Percentiles rank a stretch among this genome's conserved stretches.
These are phyloP conservation scores for Tortricodes alternella DNA, from an alignment of 2,888 invertebrate species.

Conservation along the genomic window DNA sequence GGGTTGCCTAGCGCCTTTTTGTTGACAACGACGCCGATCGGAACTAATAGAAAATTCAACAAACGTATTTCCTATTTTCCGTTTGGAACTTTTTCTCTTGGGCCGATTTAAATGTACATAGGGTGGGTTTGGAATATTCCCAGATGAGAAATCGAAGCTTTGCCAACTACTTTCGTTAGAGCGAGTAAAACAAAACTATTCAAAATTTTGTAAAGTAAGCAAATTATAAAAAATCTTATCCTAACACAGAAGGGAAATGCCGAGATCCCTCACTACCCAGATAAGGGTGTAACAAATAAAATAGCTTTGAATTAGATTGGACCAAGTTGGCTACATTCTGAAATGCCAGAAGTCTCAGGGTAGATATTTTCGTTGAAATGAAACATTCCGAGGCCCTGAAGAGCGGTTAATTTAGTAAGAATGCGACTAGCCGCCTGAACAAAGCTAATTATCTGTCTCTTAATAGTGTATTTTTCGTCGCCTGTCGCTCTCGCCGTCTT, in stretches of 20 bases:
- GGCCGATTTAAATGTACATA: slow-evolving; percentile 4
- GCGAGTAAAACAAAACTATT: not conserved
- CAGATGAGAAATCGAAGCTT: not conserved
- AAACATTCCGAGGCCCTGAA: slow-evolving; percentile 35
- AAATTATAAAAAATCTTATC: not conserved
- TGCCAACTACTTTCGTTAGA: slow-evolving; percentile 1
- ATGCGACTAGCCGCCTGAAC: slow-evolving; percentile 35
- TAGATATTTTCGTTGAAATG: slow-evolving; percentile 30
- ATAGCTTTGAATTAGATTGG: not conserved
- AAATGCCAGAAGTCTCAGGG: slow-evolving; percentile 1
- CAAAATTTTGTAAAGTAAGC: not conserved
- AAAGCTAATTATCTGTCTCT: slow-evolving; percentile 32
- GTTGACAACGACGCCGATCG: slow-evolving; percentile 38
- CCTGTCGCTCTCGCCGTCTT: slow-evolving; percentile 34
- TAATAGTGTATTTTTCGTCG: slow-evolving; percentile 40
- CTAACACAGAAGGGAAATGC: not conserved
- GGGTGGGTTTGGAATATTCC: slow-evolving; percentile 1
- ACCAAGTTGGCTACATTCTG: not conserved
- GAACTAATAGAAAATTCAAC: slow-evolving; percentile 27
- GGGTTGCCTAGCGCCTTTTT: slow-evolving; percentile 36
- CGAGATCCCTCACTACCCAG: not conserved
- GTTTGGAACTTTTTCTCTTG: not conserved
- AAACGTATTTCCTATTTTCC: slow-evolving; percentile 10
- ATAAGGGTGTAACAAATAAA: not conserved
- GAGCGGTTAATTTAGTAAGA: slow-evolving; percentile 45